A percentile compares a stretch with the other conserved stretches of the same genome.
Evolutionary conservation across 1,140 invertebrate species (phyloP).

Genomic region (Hetaerina americana): DNA sequence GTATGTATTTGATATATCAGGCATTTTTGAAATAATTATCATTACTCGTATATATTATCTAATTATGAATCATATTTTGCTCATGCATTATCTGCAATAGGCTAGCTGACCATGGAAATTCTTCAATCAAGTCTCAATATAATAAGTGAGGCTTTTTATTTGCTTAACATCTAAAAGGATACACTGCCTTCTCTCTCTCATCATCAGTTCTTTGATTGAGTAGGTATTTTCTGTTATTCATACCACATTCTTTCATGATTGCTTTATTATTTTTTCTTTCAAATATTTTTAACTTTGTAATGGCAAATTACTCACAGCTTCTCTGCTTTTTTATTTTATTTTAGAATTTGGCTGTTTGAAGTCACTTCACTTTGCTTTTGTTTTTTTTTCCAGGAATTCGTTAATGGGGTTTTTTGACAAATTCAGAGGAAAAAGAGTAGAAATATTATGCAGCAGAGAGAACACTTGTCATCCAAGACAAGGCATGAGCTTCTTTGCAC

Average conservation of each 20-base stretch:
- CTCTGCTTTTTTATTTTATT: neutral
- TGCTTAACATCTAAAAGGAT: neutral
- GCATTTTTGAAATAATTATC: too few relatives aligned
- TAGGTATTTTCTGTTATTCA: neutral
- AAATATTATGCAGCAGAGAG: too few relatives aligned
- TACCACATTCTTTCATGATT: neutral
- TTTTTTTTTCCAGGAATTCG: too few relatives aligned
- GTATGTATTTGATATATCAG: too few relatives aligned
- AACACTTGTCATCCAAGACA: too few relatives aligned
- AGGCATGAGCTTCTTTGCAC: too few relatives aligned
- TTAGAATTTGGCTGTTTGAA: too few relatives aligned
- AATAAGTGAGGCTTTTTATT: neutral
- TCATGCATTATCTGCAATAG: neutral
- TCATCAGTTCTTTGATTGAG: neutral
- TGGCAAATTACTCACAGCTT: neutral
- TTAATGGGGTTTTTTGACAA: too few relatives aligned
- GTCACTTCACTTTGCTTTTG: too few relatives aligned
- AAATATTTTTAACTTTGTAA: neutral
- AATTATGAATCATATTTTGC: too few relatives aligned
- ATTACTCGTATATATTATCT: too few relatives aligned
- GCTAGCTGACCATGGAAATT: neutral
- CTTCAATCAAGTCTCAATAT: neutral
- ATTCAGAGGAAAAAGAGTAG: too few relatives aligned
- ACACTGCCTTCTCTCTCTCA: neutral
- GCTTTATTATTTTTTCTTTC: neutral